Conservation (phyloP, 2,113 vertebrate genomes). For the Notothenia rossii region DNA sequence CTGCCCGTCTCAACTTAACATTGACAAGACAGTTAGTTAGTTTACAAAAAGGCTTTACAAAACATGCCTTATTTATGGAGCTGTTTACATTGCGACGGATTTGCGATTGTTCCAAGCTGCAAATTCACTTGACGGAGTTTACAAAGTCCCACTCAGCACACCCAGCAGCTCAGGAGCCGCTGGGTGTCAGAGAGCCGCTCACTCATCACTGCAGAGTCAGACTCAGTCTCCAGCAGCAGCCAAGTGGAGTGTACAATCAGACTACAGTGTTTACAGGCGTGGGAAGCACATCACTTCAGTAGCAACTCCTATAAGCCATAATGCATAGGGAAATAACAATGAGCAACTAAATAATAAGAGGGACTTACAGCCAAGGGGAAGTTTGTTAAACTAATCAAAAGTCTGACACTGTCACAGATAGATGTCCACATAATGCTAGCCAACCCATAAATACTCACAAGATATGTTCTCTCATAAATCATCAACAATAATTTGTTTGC, state of each 20-base stretch:
- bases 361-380: neutral
- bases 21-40: neutral
- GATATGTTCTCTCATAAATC: too few species aligned
- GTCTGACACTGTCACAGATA: neutral
- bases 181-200: neutral
- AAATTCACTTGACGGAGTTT: slow-evolving; percentile 45
- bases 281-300: slow-evolving; percentile 12
- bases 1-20: neutral
- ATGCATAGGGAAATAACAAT: slow-evolving; percentile 12
- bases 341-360: neutral
- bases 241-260: neutral
- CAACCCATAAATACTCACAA: too few species aligned
- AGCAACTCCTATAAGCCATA: neutral
- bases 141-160: slow-evolving; percentile 28
- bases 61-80: neutral
- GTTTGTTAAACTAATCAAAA: slow-evolving; percentile 2
- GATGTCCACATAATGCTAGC: too few species aligned
- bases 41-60: neutral
- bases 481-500: too few species aligned
- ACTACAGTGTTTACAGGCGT: neutral
- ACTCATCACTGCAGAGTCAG: slow-evolving; percentile 6
- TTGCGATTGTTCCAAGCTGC: slow-evolving; percentile 11
- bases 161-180: slow-evolving; percentile 17
- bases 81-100: slow-evolving; percentile 5
- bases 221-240: neutral